Base-by-base conservation (phyloP, 2,888 invertebrate species). In the Alviniconcha strummeri region DNA sequence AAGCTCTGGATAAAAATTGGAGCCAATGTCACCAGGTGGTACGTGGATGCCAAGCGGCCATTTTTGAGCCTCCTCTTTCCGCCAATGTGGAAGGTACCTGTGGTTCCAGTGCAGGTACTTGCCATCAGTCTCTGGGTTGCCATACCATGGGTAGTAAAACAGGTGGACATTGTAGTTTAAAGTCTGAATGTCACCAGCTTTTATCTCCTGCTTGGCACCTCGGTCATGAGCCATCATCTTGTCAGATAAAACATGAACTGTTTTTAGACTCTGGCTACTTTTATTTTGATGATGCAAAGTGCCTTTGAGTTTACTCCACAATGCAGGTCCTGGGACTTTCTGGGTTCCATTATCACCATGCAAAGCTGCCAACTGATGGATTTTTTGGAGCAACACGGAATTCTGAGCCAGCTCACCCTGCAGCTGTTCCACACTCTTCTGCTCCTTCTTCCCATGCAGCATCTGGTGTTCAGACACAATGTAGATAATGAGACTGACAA, bases 21-120 rank as follows among this genome's bases (percentile, higher is more conserved):
- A 92, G 2, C 94, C 95, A 79, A 95, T 94, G 88, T 95, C 95
- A 81, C 94, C 93, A 3, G 95, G 95, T 0, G 95, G 95, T 64
- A 90, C 88, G 89, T 95, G 95, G 17, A 88, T 90, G 36, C 95
- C 95, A 9, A 92, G 93, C 0, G 95, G 95, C 91, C 94, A 95
- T 17, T 94, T 92, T 84, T 92, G 91, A 13, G 91, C 93, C 81
- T 94, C 94, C 13, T 88, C 84, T 78, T 88, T 86, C 78, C 92
- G 74, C 94, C 94, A 94, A 87, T 94, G 92, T 5, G 89, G 91
- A 55, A 94, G 83, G 82, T 90, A 89, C n/a, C 85, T 86, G 87
- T 94, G 94, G 87, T 94, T 93, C 94, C 94, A 94, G 85, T 94
- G 94, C 69, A 88, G 83, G 85, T 92, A 94, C 72, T 88, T 83